A percentile compares a stretch with the other conserved stretches of the same genome.
phyloP scores from a whole-genome alignment of 2,888 invertebrate genomes.

The Conus canariensis region DNA sequence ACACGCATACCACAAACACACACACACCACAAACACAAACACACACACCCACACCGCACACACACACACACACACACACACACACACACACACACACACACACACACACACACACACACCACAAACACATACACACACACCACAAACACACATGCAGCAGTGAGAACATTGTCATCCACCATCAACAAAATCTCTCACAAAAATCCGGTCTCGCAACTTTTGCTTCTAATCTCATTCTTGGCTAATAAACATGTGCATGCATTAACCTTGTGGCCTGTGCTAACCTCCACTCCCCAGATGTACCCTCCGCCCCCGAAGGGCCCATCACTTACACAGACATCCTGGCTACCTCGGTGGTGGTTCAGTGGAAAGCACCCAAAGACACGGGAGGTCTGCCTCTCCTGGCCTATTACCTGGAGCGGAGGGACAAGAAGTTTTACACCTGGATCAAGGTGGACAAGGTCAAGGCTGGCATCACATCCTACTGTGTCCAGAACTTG shows the following conservation, averaged over 20 bases:
- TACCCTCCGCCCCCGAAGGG: constrained; percentile 72
- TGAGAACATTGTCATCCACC: no score
- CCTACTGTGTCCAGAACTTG: constrained; percentile 71
- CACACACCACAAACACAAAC: constrained; percentile 11
- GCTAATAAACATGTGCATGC: constrained; percentile 8
- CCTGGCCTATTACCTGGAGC: constrained; percentile 89
- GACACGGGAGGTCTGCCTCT: constrained; percentile 88
- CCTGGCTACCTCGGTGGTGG: constrained; percentile 83
- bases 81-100: no score
- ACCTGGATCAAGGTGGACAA: constrained; percentile 69
- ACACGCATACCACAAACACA: background rate
- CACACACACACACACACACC: no score
- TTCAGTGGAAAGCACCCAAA: constrained; percentile 89
- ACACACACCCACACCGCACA: background rate
- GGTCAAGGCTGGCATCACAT: constrained; percentile 50
- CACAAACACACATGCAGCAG: no score
- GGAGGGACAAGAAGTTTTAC: constrained; percentile 82
- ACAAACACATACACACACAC: no score
- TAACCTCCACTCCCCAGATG: constrained; percentile 56
- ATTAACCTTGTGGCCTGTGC: background rate
- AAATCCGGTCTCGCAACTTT: no score
- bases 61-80: no score
- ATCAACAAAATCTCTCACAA: no score
- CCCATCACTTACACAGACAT: constrained; percentile 83
- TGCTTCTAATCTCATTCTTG: no score